Percentiles rank a stretch among this genome's conserved stretches.
These are phyloP conservation scores for Campoletis raptor DNA, from an alignment of 2,888 invertebrate genomes.

Conservation along the genomic window DNA sequence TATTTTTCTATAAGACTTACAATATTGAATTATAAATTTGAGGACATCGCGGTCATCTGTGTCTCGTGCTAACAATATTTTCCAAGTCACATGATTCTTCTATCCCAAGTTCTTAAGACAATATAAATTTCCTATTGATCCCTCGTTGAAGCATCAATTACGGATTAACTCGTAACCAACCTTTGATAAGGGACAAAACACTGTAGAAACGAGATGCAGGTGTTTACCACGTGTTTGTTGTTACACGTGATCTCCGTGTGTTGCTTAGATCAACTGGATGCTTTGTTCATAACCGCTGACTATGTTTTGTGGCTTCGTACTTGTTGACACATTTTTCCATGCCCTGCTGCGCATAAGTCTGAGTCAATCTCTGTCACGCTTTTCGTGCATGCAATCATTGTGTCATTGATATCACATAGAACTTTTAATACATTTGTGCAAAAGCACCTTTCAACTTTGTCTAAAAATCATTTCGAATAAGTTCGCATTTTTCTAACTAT, in stretches of 20 bases:
- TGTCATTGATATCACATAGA: neutral
- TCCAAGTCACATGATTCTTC: slow-evolving; percentile 19
- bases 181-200: slow-evolving; percentile 47
- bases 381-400: slow-evolving; percentile 63
- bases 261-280: slow-evolving; percentile 20
- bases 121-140: slow-evolving; percentile 62
- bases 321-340: slow-evolving; percentile 60
- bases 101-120: neutral
- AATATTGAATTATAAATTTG: neutral
- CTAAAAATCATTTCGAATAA: neutral
- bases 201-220: slow-evolving; percentile 36
- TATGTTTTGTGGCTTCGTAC: slow-evolving; percentile 23
- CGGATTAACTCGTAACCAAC: slow-evolving; percentile 37
- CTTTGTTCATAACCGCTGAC: slow-evolving; percentile 55
- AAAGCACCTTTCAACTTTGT: neutral
- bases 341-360: slow-evolving; percentile 68
- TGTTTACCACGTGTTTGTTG: slow-evolving; percentile 14
- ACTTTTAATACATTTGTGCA: neutral
- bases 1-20: neutral
- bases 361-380: slow-evolving; percentile 71
- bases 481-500: no score
- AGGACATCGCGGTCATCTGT: slow-evolving; percentile 32
- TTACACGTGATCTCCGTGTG: slow-evolving; percentile 66
- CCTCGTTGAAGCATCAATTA: slow-evolving; percentile 20
- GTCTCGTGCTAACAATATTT: slow-evolving; percentile 6